Conservation (phyloP, 1,140 invertebrate genomes). For the Trichomalopsis sarcophagae region DNA sequence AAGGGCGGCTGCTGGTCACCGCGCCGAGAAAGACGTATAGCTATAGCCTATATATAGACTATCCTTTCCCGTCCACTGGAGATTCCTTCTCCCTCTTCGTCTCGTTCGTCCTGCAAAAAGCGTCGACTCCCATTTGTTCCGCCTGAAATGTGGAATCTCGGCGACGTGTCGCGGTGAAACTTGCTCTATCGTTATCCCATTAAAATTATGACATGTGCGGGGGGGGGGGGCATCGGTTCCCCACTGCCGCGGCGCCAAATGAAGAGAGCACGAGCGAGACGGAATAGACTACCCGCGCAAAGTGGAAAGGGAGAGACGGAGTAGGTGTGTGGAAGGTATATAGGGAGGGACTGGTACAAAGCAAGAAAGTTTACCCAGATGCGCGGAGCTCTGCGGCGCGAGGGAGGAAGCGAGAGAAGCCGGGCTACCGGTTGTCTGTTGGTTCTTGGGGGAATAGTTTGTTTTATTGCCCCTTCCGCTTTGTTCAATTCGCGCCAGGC, state of each 20-base stretch:
- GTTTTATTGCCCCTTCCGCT: conserved; percentile 34
- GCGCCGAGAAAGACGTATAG: not conserved
- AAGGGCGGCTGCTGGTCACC: not conserved
- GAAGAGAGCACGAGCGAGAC: not conserved
- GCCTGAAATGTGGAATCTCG: conserved; percentile 39
- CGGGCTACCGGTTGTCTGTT: conserved; percentile 20
- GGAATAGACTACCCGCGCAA: not conserved
- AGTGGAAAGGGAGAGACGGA: not conserved
- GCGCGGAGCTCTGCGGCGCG: not conserved
- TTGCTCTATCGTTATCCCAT: not conserved
- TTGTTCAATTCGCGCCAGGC: not conserved
- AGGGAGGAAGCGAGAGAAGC: not conserved
- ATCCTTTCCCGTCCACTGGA: not conserved
- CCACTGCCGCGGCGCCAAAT: not conserved
- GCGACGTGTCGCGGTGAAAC: conserved; percentile 22
- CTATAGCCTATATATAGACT: not conserved
- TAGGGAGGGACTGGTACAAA: not conserved
- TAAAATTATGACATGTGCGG: too few relatives aligned
- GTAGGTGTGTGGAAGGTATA: not conserved
- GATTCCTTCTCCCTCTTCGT: conserved; percentile 8
- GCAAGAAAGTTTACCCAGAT: conserved; percentile 36
- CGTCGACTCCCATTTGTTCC: conserved; percentile 39
- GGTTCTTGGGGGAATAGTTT: conserved; percentile 35
- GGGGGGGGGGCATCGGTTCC: too few relatives aligned
- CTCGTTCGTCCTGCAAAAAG: conserved; percentile 1